These are phyloP conservation scores for Todiramphus saurophagus DNA, from an alignment of 2,113 vertebrate species.

Conservation along the genomic window DNA sequence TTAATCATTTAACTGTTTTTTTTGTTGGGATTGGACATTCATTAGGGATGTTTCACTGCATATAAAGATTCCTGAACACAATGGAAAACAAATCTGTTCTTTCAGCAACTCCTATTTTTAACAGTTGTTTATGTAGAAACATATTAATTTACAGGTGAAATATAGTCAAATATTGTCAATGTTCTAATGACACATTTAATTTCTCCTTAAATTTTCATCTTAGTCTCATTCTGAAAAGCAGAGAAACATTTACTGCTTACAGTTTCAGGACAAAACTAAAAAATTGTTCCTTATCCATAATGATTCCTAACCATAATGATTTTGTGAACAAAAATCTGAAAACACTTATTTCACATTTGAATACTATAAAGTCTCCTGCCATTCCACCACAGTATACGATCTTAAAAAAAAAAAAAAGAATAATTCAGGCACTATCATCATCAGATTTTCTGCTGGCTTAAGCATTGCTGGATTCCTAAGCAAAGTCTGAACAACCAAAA, in stretches of 20 bases:
- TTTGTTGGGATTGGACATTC: neutral
- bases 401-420: neutral
- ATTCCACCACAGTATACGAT: fast-evolving
- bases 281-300: neutral
- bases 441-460: neutral
- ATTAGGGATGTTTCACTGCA: neutral
- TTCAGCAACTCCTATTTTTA: neutral
- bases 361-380: neutral
- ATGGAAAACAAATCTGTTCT: neutral
- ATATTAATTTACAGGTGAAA: neutral
- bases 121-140: neutral
- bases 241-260: neutral
- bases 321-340: neutral
- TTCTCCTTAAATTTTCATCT: neutral
- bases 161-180: neutral
- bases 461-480: neutral
- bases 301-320: neutral
- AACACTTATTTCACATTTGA: neutral
- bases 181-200: neutral
- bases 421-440: neutral
- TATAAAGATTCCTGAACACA: conserved; percentile 5
- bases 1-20: conserved; percentile 44
- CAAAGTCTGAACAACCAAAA: neutral
- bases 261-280: neutral
- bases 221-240: too few relatives aligned